phyloP scores from a whole-genome alignment of 2,888 invertebrate species.

The Agelastica alni region DNA sequence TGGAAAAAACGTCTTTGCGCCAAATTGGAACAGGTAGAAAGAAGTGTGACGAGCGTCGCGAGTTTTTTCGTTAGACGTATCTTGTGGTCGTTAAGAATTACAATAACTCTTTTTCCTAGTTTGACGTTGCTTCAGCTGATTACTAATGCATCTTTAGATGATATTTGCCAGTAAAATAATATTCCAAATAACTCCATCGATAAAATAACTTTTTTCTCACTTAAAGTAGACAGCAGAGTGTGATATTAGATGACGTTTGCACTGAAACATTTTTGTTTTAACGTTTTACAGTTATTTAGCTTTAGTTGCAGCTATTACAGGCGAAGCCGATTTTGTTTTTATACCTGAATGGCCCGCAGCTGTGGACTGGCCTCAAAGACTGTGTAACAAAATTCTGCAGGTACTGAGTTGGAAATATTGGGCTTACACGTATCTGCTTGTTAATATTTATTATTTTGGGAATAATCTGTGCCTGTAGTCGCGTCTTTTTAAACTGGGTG shows the following conservation, averaged over 20 bases:
- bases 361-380: constrained; percentile 84
- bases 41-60: too few species aligned
- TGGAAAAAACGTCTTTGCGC: constrained; percentile 93
- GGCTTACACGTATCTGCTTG: neutral
- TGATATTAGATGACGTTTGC: neutral
- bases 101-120: too few species aligned
- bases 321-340: constrained; percentile 97
- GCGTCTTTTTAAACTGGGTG: too few species aligned
- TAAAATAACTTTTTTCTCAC: neutral
- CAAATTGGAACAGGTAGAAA: constrained; percentile 85
- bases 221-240: constrained; percentile 20
- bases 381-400: constrained; percentile 81
- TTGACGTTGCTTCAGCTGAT: neutral
- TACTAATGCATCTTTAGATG: neutral
- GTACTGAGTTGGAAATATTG: constrained; percentile 57
- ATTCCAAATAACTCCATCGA: too few species aligned
- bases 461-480: too few species aligned
- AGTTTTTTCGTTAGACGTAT: too few species aligned
- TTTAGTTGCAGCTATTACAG: constrained; percentile 90
- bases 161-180: neutral
- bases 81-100: too few species aligned
- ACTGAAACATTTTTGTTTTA: constrained; percentile 1
- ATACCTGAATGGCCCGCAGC: constrained; percentile 97
- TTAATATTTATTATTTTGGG: neutral
- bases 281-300: constrained; percentile 82